Percentiles rank a stretch among this genome's conserved stretches.
These are phyloP conservation scores for Sepiola atlantica DNA, from an alignment of 2,888 invertebrate species.

Conservation along the genomic window DNA sequence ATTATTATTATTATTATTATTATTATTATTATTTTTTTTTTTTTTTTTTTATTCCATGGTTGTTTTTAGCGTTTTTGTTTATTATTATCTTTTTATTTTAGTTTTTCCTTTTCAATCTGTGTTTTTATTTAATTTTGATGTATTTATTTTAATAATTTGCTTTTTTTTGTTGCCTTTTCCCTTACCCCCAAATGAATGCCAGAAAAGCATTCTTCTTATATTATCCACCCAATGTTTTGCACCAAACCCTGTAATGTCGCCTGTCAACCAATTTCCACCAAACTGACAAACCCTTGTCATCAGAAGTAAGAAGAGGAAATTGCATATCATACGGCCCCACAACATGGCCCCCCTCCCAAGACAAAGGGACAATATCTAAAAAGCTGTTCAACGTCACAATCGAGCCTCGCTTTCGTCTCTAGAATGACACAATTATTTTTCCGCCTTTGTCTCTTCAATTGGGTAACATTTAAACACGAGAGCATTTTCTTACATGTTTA, in stretches of 20 bases:
- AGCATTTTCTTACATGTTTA: not conserved
- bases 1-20: too few species aligned
- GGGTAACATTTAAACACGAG: not conserved
- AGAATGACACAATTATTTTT: not conserved
- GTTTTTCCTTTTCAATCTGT: too few species aligned
- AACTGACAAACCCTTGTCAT: not conserved
- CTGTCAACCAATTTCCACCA: not conserved
- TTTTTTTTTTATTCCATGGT: too few species aligned
- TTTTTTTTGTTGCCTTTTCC: too few species aligned
- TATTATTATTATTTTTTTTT: too few species aligned
- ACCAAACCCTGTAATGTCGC: not conserved
- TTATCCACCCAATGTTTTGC: not conserved
- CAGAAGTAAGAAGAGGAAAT: not conserved
- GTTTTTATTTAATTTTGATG: too few species aligned
- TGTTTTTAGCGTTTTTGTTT: too few species aligned
- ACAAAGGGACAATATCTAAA: not conserved
- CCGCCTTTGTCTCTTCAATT: not conserved
- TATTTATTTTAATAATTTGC: not conserved
- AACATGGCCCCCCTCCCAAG: not conserved
- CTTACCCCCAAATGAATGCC: too few species aligned
- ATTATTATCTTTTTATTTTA: too few species aligned
- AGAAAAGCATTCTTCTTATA: too few species aligned
- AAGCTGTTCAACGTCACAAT: not conserved
- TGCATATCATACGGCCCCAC: not conserved
- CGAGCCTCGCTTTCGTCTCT: not conserved